A percentile compares a stretch with the other conserved stretches of the same genome.
phyloP scores from a whole-genome alignment of 1,140 invertebrate species.

The Nylanderia fulva region DNA sequence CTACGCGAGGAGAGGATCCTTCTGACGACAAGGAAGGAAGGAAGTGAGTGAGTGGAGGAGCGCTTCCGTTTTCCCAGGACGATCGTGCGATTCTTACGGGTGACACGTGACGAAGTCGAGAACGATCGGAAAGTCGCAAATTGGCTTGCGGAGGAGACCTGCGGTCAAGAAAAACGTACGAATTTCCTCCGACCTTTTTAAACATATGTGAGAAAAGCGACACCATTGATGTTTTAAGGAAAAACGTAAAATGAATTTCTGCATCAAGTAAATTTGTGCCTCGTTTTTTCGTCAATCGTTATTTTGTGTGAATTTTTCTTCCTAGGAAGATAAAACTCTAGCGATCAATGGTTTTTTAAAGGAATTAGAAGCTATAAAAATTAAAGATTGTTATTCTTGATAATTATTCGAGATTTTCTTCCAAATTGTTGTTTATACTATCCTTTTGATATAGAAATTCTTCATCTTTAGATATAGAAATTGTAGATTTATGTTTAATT shows the following conservation, averaged over 20 bases:
- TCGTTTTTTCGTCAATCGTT: neutral
- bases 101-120: conserved; percentile 70
- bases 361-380: neutral
- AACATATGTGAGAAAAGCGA: neutral
- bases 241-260: neutral
- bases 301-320: neutral
- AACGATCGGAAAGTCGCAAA: conserved; percentile 35
- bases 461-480: too few species aligned
- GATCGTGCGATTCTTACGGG: conserved; percentile 54
- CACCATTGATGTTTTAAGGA: conserved; percentile 2
- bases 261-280: neutral
- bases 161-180: conserved; percentile 10
- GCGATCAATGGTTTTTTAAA: neutral
- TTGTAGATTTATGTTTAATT: neutral
- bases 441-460: too few species aligned
- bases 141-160: conserved; percentile 7
- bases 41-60: conserved; percentile 25
- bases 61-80: conserved; percentile 62
- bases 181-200: conserved; percentile 27
- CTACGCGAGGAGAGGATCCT: neutral
- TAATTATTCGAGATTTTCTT: neutral
- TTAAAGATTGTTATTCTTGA: neutral
- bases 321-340: neutral
- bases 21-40: conserved; percentile 29
- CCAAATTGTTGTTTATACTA: neutral